These are phyloP conservation scores for Perizoma flavofasciatum DNA, from an alignment of 2,888 invertebrate genomes.

Conservation along the genomic window DNA sequence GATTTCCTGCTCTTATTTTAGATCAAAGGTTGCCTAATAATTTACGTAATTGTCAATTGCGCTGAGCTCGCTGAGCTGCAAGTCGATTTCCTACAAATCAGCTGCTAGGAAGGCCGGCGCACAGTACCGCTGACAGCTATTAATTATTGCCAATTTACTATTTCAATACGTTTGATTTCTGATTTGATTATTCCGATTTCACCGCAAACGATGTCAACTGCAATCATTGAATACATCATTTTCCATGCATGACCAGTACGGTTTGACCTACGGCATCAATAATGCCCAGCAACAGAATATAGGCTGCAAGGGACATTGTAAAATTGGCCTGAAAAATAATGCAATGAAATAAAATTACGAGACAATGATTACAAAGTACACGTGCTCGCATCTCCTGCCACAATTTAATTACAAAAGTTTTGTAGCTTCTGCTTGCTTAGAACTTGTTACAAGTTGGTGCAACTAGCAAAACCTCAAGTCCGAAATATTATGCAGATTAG, in stretches of 20 bases:
- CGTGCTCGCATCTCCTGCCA: conserved; percentile 12
- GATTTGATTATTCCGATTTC: conserved; percentile 52
- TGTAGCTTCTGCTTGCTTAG: conserved; percentile 14
- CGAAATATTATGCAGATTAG: conserved; percentile 39
- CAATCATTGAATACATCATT: conserved; percentile 56
- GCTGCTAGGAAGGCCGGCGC: conserved; percentile 11
- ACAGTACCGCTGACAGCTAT: conserved; percentile 24
- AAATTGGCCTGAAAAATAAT: conserved; percentile 19
- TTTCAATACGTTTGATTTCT: conserved; percentile 46
- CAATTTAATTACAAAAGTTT: conserved; percentile 22
- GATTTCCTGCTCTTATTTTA: conserved; percentile 32
- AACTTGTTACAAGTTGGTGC: conserved; percentile 21
- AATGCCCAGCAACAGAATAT: conserved; percentile 2
- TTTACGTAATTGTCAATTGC: conserved; percentile 36
- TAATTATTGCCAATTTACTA: conserved; percentile 46
- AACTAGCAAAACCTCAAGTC: conserved; percentile 44
- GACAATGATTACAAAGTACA: conserved; percentile 19
- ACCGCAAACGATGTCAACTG: conserved; percentile 55
- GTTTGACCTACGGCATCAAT: conserved; percentile 31
- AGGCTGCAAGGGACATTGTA: background rate
- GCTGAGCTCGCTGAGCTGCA: conserved; percentile 26
- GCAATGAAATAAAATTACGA: conserved; percentile 22
- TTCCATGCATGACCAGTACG: conserved; percentile 34
- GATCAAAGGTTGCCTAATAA: conserved; percentile 35
- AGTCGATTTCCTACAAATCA: conserved; percentile 34